Evolutionary conservation across 1,140 invertebrate genomes (phyloP), one percentile per base, ranked within the genome.

Genomic region (Physella acuta): DNA sequence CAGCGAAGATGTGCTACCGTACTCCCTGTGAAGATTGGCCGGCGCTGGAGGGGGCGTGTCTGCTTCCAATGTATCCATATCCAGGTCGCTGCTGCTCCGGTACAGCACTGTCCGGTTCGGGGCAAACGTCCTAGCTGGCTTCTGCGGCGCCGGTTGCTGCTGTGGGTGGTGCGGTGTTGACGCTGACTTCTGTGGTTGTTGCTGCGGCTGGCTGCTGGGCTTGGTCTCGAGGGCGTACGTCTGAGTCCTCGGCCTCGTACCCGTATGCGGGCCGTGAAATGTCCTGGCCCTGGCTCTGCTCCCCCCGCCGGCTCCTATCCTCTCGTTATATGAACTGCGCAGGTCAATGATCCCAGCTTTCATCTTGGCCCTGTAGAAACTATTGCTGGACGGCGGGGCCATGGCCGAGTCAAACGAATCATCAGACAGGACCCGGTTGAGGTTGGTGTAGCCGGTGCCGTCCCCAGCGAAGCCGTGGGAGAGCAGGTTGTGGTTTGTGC

Each of bases 31-130:
- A 28, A 73, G 73, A 37, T 55, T 71, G 31, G 67, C 34, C n/a
- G 66, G 55, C 8, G 75, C 33, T 30, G 75, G 71, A 72, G 77
- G 73, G 61, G 77, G 76, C 58, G 77, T 73, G 66, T 80, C 80
- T 28, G 73, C 76, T 20, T 79, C 79, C 53, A 84, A 79, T 70
- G 89, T 88, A 70, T 90, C 89, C 79, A 91, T 84, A 77, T 91
- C 90, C 72, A 91, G 79, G 73, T 89, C 90, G 67, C 89, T 90
- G 80, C 90, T 91, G 75, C 90, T 91, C 65, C 90, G 85, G 81
- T 90, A 88, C 53, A 86, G 73, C 49, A 73, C 76, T 17, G 72
- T 64, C 59, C 74, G 75, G 36, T 66, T 74, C 53, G 70, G 69
- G 60, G 71, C 70, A 55, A 72, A 72, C 37, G 70, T 71, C 39